Percentiles rank a stretch among this genome's conserved stretches.
Evolutionary conservation across 1,140 invertebrate species (phyloP).

Genomic region (Monomorium pharaonis): DNA sequence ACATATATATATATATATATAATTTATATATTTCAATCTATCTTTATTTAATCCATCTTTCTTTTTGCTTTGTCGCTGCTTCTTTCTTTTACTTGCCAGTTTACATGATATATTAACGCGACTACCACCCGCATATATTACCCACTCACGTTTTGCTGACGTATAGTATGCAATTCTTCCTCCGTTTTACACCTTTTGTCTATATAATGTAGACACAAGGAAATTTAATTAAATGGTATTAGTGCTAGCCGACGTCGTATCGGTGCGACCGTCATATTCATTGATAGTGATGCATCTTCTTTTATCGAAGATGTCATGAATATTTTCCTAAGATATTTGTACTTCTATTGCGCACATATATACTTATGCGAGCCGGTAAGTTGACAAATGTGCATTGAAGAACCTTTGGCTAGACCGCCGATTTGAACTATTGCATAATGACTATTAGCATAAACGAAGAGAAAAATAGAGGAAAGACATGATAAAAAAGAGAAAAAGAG

Average conservation of each 20-base stretch:
- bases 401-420: not conserved
- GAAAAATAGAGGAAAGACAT: not conserved
- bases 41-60: constrained; percentile 16
- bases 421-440: no score
- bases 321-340: constrained; percentile 18
- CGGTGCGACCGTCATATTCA: not conserved
- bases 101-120: constrained; percentile 9
- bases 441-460: not conserved
- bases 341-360: not conserved
- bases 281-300: not conserved
- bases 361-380: constrained; percentile 29
- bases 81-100: not conserved
- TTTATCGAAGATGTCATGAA: not conserved
- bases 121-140: constrained; percentile 18
- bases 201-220: not conserved
- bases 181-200: not conserved
- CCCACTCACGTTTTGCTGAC: not conserved
- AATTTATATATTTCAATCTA: not conserved
- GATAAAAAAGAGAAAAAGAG: not conserved
- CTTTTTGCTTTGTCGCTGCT: not conserved
- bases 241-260: constrained; percentile 20
- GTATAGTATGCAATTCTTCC: not conserved
- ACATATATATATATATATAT: not conserved
- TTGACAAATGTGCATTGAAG: constrained; percentile 26
- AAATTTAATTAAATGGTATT: constrained; percentile 44